These are phyloP conservation scores for Mormyrops boulengeri DNA, from an alignment of 2,797 vertebrate species.

Conservation along the genomic window DNA sequence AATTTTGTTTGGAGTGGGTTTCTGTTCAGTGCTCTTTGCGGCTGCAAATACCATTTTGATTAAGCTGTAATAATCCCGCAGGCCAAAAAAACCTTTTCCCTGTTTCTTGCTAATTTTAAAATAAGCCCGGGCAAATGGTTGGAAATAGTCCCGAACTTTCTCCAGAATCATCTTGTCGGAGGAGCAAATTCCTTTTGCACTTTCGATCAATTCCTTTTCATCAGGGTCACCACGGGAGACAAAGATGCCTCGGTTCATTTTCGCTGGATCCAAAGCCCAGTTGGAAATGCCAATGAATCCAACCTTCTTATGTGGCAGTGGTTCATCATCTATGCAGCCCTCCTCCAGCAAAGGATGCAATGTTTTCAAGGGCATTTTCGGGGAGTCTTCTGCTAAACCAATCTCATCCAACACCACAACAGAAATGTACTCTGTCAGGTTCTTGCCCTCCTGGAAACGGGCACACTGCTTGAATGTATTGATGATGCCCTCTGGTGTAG, in stretches of 20 bases:
- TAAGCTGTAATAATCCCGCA: constrained; percentile 95
- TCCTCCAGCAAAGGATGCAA: constrained; percentile 92
- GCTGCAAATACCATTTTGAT: constrained; percentile 88
- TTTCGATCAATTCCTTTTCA: constrained; percentile 74
- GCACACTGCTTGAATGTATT: constrained; percentile 90
- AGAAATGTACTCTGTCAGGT: constrained; percentile 81
- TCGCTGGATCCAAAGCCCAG: constrained; percentile 95
- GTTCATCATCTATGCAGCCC: constrained; percentile 87
- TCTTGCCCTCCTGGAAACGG: constrained; percentile 91
- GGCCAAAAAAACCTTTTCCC: constrained; percentile 86
- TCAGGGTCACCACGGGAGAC: constrained; percentile 84
- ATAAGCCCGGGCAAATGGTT: constrained; percentile 75
- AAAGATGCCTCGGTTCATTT: constrained; percentile 96
- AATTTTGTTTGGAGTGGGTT: constrained; percentile 59
- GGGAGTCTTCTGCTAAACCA: constrained; percentile 91
- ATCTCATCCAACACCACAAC: constrained; percentile 96
- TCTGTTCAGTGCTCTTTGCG: constrained; percentile 54
- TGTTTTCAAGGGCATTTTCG: constrained; percentile 93
- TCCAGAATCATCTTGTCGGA: constrained; percentile 68
- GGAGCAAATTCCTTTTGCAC: constrained; percentile 81
- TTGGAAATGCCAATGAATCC: constrained; percentile 96
- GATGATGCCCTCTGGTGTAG: constrained; percentile 92
- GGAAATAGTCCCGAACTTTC: constrained; percentile 72
- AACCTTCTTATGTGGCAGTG: constrained; percentile 85
- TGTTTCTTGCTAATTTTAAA: constrained; percentile 64